Base-by-base conservation (phyloP, 2,113 vertebrate species). In the Cygnus atratus region DNA sequence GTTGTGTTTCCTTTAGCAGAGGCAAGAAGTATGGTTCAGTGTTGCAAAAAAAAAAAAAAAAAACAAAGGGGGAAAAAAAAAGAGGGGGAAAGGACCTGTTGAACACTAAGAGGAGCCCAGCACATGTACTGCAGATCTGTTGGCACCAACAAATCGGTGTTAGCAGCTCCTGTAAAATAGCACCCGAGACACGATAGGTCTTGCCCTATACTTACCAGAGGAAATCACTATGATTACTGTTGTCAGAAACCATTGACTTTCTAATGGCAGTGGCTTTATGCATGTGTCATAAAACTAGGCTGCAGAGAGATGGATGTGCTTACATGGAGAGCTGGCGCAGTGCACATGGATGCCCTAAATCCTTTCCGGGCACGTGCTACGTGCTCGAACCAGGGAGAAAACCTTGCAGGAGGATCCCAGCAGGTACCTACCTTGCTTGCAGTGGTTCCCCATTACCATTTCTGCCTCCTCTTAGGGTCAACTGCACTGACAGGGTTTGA, bases 21-120 rank as follows among this genome's bases (percentile, higher is more conserved):
- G 96, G 94, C 96, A 96, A 96, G 97, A 97, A 97, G 96, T 96
- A 96, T 91, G 93, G 96, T 95, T 96, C 33, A 41, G 78, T 89
- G 71, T 84, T 81, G 65, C 4, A 35, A 89, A 84, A 79, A 41
- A 57, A n/a, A 35, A 89, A 84, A 79, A 41, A 37, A 57, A 6
- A n/a, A 57, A 6, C 4, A 29, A 71, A n/a, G 8, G n/a, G 8
- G 0, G 13, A 50, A 52, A 22, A 39, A 21, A 13, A 4, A 6
- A 3, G 3, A 2, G 5, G 22, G 41, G 21, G 46, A 58, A n/a
- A 61, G 39, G 22, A 67, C 11, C 35, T 62, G 29, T 35, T 58
- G 58, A 61, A 41, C 50, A 15, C 14, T 57, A 33, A 57, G 61
- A 82, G 59, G 37, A 87, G 57, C 33, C 35, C 35, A 62, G n/a